Evolutionary conservation across 2,113 vertebrate species (phyloP).

Genomic region (Triplophysa dalaica): DNA sequence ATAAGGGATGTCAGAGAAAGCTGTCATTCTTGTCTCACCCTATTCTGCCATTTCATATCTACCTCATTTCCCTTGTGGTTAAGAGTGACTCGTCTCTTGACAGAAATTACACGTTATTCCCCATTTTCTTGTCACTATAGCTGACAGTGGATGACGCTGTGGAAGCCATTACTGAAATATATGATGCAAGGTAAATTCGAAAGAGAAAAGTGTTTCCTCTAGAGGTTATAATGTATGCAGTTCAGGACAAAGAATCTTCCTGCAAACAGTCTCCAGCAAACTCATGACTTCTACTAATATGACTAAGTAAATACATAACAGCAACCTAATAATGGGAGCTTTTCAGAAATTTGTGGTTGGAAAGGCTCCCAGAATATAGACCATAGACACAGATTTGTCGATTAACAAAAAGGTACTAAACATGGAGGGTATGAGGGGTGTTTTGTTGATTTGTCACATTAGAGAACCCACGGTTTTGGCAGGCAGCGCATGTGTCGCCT

Average conservation of each 20-base stretch:
- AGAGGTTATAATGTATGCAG: conserved; percentile 59
- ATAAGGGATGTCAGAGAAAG: not conserved
- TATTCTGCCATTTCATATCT: not conserved
- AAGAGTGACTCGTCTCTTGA: conserved; percentile 16
- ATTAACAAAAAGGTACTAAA: conserved; percentile 5
- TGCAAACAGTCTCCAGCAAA: not conserved
- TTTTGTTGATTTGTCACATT: conserved; percentile 26
- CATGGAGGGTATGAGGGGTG: conserved; percentile 24
- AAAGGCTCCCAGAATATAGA: not conserved
- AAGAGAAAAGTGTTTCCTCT: conserved; percentile 27
- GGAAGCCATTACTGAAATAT: conserved; percentile 1
- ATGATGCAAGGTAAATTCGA: not conserved
- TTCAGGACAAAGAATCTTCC: not conserved
- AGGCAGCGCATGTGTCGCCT: conserved; percentile 12
- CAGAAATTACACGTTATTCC: not conserved
- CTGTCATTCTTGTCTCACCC: not conserved
- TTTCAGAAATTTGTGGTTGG: not conserved
- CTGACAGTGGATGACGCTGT: not conserved
- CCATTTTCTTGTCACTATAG: not conserved
- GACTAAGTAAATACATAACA: not conserved
- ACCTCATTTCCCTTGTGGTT: conserved; percentile 3
- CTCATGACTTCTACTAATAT: not conserved
- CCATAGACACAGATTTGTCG: not conserved
- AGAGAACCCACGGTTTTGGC: conserved; percentile 9
- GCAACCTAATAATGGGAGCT: not conserved